phyloP scores from a whole-genome alignment of 1,140 invertebrate species.

The Calosoma granatense region DNA sequence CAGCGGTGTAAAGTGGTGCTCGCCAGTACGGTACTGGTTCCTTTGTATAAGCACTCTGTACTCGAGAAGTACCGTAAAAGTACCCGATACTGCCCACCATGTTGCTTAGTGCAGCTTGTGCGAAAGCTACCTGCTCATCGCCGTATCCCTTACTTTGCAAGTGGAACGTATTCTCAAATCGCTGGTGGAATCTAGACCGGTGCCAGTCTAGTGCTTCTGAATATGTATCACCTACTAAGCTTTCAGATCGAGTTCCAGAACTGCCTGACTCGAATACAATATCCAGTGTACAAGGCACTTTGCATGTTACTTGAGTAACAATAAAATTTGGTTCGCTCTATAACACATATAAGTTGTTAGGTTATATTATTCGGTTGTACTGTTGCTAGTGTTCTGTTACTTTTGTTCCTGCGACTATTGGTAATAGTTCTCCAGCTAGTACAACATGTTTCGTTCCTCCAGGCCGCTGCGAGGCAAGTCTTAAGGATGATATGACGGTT shows the following conservation, averaged over 20 bases:
- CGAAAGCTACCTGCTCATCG: slow-evolving; percentile 63
- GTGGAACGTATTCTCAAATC: slow-evolving; percentile 64
- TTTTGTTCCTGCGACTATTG: slow-evolving; percentile 36
- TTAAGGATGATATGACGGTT: slow-evolving; percentile 57
- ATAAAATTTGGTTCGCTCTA: slow-evolving; percentile 66
- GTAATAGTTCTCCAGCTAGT: slow-evolving; percentile 48
- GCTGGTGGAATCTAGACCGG: slow-evolving; percentile 47
- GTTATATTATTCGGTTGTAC: too few relatives aligned
- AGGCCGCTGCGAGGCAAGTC: slow-evolving; percentile 43
- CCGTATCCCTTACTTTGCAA: slow-evolving; percentile 61
- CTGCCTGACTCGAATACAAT: slow-evolving; percentile 72
- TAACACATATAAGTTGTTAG: too few relatives aligned
- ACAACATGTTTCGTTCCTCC: slow-evolving; percentile 48
- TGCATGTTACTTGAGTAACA: slow-evolving; percentile 67
- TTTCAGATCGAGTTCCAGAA: slow-evolving; percentile 42
- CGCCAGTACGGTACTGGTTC: slow-evolving; percentile 89
- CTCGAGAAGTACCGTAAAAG: slow-evolving; percentile 86
- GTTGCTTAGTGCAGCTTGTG: slow-evolving; percentile 84
- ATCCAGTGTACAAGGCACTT: slow-evolving; percentile 75
- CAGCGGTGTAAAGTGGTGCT: slow-evolving; percentile 81
- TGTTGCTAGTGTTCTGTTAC: too few relatives aligned
- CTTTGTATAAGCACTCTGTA: slow-evolving; percentile 71
- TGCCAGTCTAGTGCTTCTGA: slow-evolving; percentile 49
- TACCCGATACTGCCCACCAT: slow-evolving; percentile 94
- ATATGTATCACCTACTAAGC: slow-evolving; percentile 51